Conservation (phyloP, 2,888 invertebrate species). For the Cataglyphis altisquamis region DNA sequence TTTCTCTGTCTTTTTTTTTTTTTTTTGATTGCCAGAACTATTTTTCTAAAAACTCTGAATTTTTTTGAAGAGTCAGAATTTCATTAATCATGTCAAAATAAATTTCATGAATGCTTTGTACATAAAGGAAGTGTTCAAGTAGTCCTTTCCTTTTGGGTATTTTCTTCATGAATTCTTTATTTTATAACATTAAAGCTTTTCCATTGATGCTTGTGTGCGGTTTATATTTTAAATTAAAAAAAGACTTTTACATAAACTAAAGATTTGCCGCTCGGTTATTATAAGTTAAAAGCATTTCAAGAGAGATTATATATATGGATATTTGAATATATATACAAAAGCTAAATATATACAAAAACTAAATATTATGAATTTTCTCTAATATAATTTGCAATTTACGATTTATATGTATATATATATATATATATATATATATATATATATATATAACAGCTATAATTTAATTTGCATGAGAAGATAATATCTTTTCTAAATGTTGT, state of each 20-base stretch:
- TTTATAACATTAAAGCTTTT: not conserved
- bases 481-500: not conserved
- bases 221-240: not conserved
- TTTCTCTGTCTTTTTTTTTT: too few relatives aligned
- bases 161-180: not conserved
- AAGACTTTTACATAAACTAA: not conserved
- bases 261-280: not conserved
- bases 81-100: not conserved
- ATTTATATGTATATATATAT: not conserved
- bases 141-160: not conserved
- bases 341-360: not conserved
- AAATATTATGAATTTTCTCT: not conserved
- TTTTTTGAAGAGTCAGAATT: not conserved
- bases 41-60: not conserved
- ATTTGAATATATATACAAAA: not conserved
- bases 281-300: not conserved
- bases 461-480: not conserved
- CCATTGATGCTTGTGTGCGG: not conserved
- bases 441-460: not conserved
- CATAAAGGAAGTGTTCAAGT: not conserved
- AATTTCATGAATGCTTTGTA: not conserved
- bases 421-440: too few relatives aligned
- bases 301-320: not conserved
- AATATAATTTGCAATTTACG: not conserved
- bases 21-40: not conserved